Percentiles rank a stretch among this genome's conserved stretches.
Conservation (phyloP, 2,888 invertebrate species). For the Calliopum simillimum region DNA sequence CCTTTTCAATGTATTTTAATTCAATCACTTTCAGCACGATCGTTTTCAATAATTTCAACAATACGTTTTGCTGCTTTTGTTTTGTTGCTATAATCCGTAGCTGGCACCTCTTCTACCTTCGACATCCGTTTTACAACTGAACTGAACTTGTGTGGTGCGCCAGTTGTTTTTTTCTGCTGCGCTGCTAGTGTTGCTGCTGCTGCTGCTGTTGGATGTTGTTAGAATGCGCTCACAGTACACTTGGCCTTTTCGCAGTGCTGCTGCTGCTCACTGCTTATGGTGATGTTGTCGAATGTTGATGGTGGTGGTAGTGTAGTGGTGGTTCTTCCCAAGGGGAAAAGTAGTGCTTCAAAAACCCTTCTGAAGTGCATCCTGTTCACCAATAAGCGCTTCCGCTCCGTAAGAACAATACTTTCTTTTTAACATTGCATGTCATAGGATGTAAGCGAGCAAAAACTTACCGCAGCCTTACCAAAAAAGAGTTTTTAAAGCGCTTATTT, state of each 20-base stretch:
- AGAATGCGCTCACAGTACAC: not conserved
- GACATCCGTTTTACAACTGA: slow-evolving; percentile 64
- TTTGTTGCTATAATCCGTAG: slow-evolving; percentile 41
- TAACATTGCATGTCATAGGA: too few species aligned
- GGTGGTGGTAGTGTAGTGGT: too few species aligned
- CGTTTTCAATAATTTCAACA: not conserved
- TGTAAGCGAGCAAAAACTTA: too few species aligned
- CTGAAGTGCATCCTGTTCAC: too few species aligned
- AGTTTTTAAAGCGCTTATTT: too few species aligned
- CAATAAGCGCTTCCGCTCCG: too few species aligned
- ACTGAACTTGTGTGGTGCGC: slow-evolving; percentile 50
- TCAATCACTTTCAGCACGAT: slow-evolving; percentile 11
- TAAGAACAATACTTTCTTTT: too few species aligned
- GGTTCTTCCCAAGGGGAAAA: too few species aligned
- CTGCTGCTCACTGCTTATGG: slow-evolving; percentile 18
- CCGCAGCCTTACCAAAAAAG: too few species aligned
- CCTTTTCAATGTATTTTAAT: slow-evolving; percentile 7
- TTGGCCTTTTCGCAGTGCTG: not conserved
- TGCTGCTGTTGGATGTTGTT: slow-evolving; percentile 23
- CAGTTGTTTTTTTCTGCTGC: slow-evolving; percentile 55
- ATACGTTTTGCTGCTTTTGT: slow-evolving; percentile 1
- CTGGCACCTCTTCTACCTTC: slow-evolving; percentile 58
- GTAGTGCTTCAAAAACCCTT: too few species aligned
- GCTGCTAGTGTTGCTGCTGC: slow-evolving; percentile 27
- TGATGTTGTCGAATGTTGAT: slow-evolving; percentile 18